Base-by-base conservation (phyloP, 2,797 vertebrate species). In the Trachops cirrhosus region DNA sequence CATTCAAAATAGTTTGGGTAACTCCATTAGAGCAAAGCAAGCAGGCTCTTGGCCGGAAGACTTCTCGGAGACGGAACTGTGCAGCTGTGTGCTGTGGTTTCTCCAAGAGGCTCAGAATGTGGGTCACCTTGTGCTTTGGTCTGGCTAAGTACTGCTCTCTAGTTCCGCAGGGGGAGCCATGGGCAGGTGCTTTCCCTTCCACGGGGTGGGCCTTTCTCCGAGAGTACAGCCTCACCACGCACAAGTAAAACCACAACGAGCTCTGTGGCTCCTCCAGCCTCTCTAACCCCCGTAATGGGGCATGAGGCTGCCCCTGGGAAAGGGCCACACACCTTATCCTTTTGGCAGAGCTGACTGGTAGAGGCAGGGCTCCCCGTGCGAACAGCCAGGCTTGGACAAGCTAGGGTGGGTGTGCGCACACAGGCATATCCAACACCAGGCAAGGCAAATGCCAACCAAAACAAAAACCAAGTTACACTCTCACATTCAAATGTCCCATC, bases 381-480 rank as follows among this genome's bases (percentile, higher is more conserved):
- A 89, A 74, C 9, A 75, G 24, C 39, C 22, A 9, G 71, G 37
- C 52, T 62, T 21, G 9, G 26, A 3, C 5, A 29, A 44, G 10
- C 29, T 24, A 37, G 57, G 62, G 34, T 48, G 21, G 0, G 0
- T 10, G 16, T 0, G 19, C 22, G 52, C 16, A 15, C 24, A 10
- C n/a, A 67, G 57, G 78, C 32, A 41, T 50, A 8, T 46, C 39
- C n/a, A 39, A 41, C 59, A 32, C 18, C 32, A 62, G 57, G 57
- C 50, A 50, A 79, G 44, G 41, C 24, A 59, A 57, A 34, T 26
- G 32, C 32, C 44, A 67, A 7, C 54, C 11, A 37, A 32, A 57
- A 34, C 62, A 37, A 32, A 74, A 85, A 16, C 6, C 29, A 26
- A n/a, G 32, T 24, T 37, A n/a, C 2, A 1, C 1, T 50, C 32